Evolutionary conservation across 2,113 vertebrate species (phyloP).

Genomic region (Labeo catla): DNA sequence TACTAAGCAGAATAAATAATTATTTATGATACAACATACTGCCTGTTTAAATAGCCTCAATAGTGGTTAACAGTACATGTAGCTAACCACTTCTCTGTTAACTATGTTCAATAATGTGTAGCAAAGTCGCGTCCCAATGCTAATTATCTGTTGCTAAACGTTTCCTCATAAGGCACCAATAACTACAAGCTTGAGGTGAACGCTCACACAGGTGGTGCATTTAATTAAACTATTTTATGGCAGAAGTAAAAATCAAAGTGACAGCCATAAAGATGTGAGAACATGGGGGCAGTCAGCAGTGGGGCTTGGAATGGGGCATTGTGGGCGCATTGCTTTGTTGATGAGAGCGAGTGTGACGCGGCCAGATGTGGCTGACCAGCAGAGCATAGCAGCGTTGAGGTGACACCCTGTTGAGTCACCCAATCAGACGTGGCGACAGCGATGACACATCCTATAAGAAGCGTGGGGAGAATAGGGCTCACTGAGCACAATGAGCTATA

Average conservation of each 20-base stretch:
- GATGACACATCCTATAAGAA: slow-evolving; percentile 19
- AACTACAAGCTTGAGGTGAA: slow-evolving; percentile 1
- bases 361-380: slow-evolving; percentile 29
- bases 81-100: background rate
- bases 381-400: slow-evolving; percentile 24
- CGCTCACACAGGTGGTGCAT: background rate
- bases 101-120: background rate
- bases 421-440: background rate
- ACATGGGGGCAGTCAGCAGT: background rate
- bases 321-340: background rate
- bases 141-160: background rate
- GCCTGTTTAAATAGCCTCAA: background rate
- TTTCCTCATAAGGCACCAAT: background rate
- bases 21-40: background rate
- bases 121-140: background rate
- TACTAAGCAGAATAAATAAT: background rate
- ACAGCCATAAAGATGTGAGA: background rate
- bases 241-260: background rate
- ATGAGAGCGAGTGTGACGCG: background rate
- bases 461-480: background rate
- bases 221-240: background rate
- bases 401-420: slow-evolving; percentile 19
- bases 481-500: slow-evolving; percentile 22
- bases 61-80: background rate
- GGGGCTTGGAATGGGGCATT: background rate